Evolutionary conservation across 2,888 invertebrate species (phyloP), one percentile per base, ranked within the genome.

Genomic region (Sphaerophoria taeniata): DNA sequence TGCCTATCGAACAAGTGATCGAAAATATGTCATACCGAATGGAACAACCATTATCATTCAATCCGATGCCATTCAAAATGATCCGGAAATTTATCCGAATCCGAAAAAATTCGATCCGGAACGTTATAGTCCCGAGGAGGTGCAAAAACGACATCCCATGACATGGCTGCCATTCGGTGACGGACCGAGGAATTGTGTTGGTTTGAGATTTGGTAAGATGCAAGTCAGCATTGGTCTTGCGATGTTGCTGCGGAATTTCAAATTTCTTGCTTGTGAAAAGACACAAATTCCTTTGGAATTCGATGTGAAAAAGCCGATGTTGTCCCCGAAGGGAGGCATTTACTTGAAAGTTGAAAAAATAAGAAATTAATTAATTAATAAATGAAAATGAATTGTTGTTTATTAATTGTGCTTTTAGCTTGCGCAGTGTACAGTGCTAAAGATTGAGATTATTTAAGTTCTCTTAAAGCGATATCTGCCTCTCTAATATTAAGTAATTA

Each of bases 81-180:
- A 94, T 89, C 90, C 67, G 11, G 67, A 67, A 9, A 67, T 67
- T 6, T 67, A 53, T 2, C 67, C 67, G 0, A 31, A 67, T 12
- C 95, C 95, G 0, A 91, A 93, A 6, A 93, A 92, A 53, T 95
- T 95, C 75, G 93, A 94, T 84, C 95, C 95, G 0, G 93, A 94
- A 36, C 92, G 95, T 87, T 95, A 95, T 89, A 90, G 91, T 3
- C 90, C 92, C 12, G 93, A 93, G 86, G 93, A 93, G 58, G 93
- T 93, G 82, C 90, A 92, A 0, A 92, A 91, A 39, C 89, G 94
- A 63, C 93, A 93, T 24, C 71, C 88, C 3, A 88, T 89, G 84
- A 87, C 91, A 0, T 92, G 89, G 78, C 47, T 92, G 36, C 90
- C 91, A 1, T 92, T 90, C 71, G 91, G 92, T 3, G 88, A 67